These are phyloP conservation scores for Ceraclea dissimilis DNA, from an alignment of 2,888 invertebrate genomes.

Conservation along the genomic window DNA sequence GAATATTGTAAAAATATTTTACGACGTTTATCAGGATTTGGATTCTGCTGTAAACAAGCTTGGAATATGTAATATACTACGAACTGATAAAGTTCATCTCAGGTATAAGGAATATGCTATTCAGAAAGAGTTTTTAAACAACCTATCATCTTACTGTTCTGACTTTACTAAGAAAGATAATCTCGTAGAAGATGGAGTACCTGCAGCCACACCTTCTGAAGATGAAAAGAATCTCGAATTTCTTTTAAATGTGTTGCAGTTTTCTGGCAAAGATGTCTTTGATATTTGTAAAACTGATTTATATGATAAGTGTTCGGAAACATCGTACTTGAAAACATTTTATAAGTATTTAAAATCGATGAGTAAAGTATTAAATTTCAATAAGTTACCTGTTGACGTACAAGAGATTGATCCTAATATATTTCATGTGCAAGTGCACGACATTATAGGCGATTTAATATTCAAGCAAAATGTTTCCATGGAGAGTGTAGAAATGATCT, in stretches of 20 bases:
- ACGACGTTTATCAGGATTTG: constrained; percentile 44
- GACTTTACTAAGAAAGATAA: not conserved
- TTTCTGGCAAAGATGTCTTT: constrained; percentile 14
- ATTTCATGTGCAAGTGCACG: constrained; percentile 47
- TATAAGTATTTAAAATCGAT: constrained; percentile 53
- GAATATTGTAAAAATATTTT: constrained; percentile 44
- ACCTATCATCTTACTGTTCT: not conserved
- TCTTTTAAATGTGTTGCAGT: not conserved
- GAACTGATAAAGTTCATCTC: constrained; percentile 37
- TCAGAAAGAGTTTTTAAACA: constrained; percentile 10
- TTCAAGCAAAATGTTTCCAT: constrained; percentile 61
- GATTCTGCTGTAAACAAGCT: constrained; percentile 31
- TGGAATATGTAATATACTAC: constrained; percentile 18
- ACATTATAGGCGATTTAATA: constrained; percentile 58
- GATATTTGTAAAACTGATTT: constrained; percentile 6
- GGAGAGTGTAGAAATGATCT: constrained; percentile 59
- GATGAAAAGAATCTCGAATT: not conserved
- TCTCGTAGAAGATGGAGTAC: not conserved
- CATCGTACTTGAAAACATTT: constrained; percentile 44
- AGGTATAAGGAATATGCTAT: constrained; percentile 43
- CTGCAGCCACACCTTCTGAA: no score
- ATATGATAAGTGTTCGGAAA: constrained; percentile 3
- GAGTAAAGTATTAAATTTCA: constrained; percentile 35
- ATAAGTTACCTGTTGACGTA: constrained; percentile 33
- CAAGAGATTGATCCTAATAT: constrained; percentile 44